Evolutionary conservation across 2,888 invertebrate genomes (phyloP), one percentile per base, ranked within the genome.

Genomic region (Parasteatoda lunata): DNA sequence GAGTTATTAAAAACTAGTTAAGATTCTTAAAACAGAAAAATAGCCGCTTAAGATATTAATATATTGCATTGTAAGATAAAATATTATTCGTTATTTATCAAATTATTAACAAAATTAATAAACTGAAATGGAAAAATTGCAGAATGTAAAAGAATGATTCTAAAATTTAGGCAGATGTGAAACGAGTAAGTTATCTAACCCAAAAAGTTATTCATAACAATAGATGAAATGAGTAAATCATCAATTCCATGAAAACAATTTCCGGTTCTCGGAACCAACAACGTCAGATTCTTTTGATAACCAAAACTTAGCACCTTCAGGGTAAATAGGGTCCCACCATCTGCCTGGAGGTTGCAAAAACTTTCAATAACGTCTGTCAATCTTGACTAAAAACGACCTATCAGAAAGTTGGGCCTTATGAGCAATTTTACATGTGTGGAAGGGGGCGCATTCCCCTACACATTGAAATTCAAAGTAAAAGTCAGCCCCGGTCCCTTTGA

Each of bases 261-360:
- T 78, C 52, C 70, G 52, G 8, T 77, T 54, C 68, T 71, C 66
- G 72, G 84, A 78, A 73, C 51, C 49, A 79, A 85, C 79, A 79
- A 73, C 72, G 75, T 85, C 79, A 85, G 70, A 76, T 79, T 79
- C 84, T 47, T 68, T 84, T 78, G 78, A 84, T 78, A 84, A 48
- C 59, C 54, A 52, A 77, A 77, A 71, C 72, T 84, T 84, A 77
- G 59, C 65, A 65, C 69, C 84, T 51, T 70, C 47, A 47, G 66
- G 66, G 30, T 65, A 70, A 52, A 49, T 51, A 64, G 68, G 30
- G 0, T 30, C 66, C 47, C 51, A 52, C n/a, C 85, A 85, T 79
- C 79, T 85, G 85, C 80, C 68, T 59, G 48, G 65, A 73, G 66
- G 59, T 69, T 30, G 30, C 81, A 45, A 66, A 72, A 80, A 65